Conservation (phyloP, 2,113 vertebrate genomes). For the Felis chaus region DNA sequence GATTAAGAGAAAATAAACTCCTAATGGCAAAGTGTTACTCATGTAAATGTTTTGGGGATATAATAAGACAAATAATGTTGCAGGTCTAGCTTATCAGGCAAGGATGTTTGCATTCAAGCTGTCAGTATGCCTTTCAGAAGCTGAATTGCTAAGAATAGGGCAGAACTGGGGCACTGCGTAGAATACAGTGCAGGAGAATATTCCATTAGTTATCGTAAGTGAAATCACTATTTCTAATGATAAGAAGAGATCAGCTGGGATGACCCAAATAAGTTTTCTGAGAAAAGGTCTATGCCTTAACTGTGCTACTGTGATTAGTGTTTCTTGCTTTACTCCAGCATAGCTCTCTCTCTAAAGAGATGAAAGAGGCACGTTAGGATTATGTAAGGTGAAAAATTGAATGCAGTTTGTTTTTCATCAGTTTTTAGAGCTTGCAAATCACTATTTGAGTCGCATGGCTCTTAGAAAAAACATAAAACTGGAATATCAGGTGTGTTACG, state of each 20-base stretch:
- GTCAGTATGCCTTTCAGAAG: constrained; percentile 27
- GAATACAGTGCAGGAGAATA: constrained; percentile 50
- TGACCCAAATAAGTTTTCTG: constrained; percentile 58
- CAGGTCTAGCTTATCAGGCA: constrained; percentile 39
- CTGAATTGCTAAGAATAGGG: constrained; percentile 64
- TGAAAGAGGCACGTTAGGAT: background rate
- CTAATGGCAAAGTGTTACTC: constrained; percentile 42
- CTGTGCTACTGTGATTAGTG: constrained; percentile 50
- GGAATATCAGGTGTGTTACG: background rate
- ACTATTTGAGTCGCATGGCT: constrained; percentile 8
- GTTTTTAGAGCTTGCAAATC: constrained; percentile 40
- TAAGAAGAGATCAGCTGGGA: constrained; percentile 49
- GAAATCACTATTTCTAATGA: constrained; percentile 60
- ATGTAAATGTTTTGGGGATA: constrained; percentile 18
- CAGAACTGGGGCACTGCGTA: constrained; percentile 51
- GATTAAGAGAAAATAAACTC: constrained; percentile 38
- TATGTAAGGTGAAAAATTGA: constrained; percentile 39
- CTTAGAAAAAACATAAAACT: constrained; percentile 34
- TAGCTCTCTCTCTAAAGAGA: constrained; percentile 34
- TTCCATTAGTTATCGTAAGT: constrained; percentile 59
- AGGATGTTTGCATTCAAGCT: constrained; percentile 15
- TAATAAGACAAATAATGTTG: constrained; percentile 45
- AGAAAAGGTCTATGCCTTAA: constrained; percentile 9
- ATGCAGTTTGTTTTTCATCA: constrained; percentile 27
- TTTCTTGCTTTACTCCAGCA: background rate